Evolutionary conservation across 1,140 invertebrate species (phyloP), one percentile per base, ranked within the genome.

Genomic region (Calliphora vicina): DNA sequence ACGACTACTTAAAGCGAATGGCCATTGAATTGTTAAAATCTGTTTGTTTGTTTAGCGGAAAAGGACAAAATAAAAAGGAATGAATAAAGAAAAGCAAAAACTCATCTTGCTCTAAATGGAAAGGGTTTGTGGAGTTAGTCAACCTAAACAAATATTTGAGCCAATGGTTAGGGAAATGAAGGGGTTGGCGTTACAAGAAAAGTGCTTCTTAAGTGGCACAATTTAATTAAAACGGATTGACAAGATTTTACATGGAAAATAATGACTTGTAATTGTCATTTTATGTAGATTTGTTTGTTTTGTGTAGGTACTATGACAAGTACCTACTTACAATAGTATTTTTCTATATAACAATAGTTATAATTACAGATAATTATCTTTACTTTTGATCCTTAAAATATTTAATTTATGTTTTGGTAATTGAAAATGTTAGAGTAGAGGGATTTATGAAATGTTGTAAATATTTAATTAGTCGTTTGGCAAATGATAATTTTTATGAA

Each of bases 141-240:
- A 67, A 23, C 35, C 74, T 43, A 78, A 78, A 43, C 74, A 78
- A 78, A 78, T 78, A 78, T 35, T 78, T 43, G n/a, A 78, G 42
- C 9, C 35, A 45, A 78, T 78, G 26, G 20, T 10, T 25, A 67
- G 61, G 81, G 61, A 45, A 10, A 23, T 26, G 23, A 67, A 83
- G 73, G 43, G 50, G 25, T 57, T 61, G 57, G 82, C 10, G 27
- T 29, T 42, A n/a, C 50, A 83, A 74, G 35, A 35, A 42, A 25
- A 61, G 82, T 80, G 43, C 50, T 67, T 15, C 27, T 76, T 61
- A 83, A 83, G 76, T 80, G 82, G 50, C 82, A 80, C 82, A 83
- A 80, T 83, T 83, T 83, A 83, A 83, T 83, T 83, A 83, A 83
- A 83, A 80, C 81, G 73, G 81, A 82, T 82, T 82, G 81, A 82